Percentiles rank a stretch among this genome's conserved stretches.
phyloP scores from a whole-genome alignment of 2,888 invertebrate genomes.

The Lasioglossum vierecki region DNA sequence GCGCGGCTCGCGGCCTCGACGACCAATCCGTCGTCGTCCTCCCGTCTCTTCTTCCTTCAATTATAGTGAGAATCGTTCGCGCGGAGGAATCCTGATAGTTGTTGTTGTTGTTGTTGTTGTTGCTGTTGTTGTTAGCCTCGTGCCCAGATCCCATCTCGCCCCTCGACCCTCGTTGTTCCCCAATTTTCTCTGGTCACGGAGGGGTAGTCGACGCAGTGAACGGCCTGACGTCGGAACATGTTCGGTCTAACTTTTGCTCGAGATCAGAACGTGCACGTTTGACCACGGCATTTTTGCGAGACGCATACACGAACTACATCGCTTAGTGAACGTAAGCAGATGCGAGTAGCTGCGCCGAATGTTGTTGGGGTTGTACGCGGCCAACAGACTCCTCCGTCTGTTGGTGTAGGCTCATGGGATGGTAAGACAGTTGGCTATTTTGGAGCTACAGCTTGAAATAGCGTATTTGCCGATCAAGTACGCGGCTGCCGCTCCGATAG shows the following conservation, averaged over 20 bases:
- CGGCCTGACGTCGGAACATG: background rate
- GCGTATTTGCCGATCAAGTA: conserved; percentile 5
- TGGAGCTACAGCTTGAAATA: background rate
- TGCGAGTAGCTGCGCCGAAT: background rate
- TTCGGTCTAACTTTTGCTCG: background rate
- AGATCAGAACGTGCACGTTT: background rate
- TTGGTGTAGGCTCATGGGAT: background rate
- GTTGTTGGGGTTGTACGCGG: background rate
- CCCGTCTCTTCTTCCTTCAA: conserved; percentile 50
- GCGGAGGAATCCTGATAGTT: conserved; percentile 50
- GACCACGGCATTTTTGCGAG: background rate
- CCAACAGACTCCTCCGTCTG: background rate
- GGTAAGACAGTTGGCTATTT: background rate
- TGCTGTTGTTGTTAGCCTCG: background rate
- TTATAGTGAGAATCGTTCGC: conserved; percentile 67
- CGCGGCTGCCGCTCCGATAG: background rate
- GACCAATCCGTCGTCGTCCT: conserved; percentile 21
- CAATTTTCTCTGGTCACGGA: background rate
- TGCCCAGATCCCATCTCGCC: background rate
- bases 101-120: background rate
- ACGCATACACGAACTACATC: too few relatives aligned
- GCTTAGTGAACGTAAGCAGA: background rate
- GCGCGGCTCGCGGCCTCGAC: conserved; percentile 49
- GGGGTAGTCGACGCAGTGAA: conserved; percentile 27
- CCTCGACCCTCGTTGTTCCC: background rate